A percentile compares a stretch with the other conserved stretches of the same genome.
These are phyloP conservation scores for Pachydiplax longipennis DNA, from an alignment of 2,888 invertebrate species.

Conservation along the genomic window DNA sequence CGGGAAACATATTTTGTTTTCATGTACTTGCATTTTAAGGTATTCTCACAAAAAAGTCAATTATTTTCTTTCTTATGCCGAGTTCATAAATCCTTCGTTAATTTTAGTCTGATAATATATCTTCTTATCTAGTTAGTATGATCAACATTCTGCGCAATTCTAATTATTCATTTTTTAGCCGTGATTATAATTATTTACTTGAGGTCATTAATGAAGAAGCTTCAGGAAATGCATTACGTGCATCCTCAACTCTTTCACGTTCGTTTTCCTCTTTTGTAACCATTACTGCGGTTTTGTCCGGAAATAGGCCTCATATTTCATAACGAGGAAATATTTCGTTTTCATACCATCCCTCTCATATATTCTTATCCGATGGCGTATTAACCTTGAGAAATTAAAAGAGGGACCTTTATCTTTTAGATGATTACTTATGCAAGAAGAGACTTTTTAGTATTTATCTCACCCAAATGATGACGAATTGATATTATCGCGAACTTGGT, in stretches of 20 bases:
- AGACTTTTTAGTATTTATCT: too few species aligned
- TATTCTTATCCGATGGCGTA: neutral
- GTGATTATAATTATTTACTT: neutral
- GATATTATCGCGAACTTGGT: too few species aligned
- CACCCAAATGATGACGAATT: too few species aligned
- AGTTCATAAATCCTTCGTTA: neutral
- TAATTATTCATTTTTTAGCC: neutral
- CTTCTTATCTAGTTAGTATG: too few species aligned
- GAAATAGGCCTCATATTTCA: neutral
- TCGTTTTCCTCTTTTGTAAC: neutral
- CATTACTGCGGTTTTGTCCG: neutral
- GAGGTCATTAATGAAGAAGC: neutral
- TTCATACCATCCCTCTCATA: neutral
- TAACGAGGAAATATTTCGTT: neutral
- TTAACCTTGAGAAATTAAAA: too few species aligned
- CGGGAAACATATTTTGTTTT: neutral
- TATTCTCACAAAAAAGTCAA: neutral
- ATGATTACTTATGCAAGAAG: too few species aligned
- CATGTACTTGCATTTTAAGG: neutral
- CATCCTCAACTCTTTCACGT: neutral
- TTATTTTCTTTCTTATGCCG: neutral
- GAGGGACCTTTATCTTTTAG: too few species aligned
- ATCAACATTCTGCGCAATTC: too few species aligned
- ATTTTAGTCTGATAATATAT: too few species aligned
- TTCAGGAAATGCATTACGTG: neutral